Evolutionary conservation across 2,797 vertebrate species (phyloP).

Genomic region (Poecilia picta): DNA sequence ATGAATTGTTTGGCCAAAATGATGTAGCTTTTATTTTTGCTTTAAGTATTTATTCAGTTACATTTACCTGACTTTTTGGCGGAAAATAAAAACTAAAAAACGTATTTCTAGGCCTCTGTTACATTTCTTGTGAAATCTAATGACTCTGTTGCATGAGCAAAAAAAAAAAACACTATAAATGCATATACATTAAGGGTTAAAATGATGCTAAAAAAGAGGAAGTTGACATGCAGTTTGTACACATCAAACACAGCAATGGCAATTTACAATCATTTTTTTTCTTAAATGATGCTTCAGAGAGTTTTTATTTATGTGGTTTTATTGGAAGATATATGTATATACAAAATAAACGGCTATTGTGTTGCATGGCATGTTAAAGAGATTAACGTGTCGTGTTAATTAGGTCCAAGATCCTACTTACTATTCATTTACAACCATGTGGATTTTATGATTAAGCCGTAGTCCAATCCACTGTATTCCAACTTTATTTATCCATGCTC

Average conservation of each 20-base stretch:
- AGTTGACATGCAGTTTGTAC: background rate
- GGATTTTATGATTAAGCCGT: slow-evolving; percentile 33
- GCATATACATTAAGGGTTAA: background rate
- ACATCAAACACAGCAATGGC: background rate
- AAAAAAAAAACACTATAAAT: background rate
- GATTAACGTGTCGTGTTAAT: slow-evolving; percentile 5
- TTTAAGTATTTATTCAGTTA: background rate
- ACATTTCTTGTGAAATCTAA: background rate
- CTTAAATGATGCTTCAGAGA: slow-evolving; percentile 21
- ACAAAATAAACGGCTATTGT: slow-evolving; percentile 55
- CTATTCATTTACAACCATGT: slow-evolving; percentile 11
- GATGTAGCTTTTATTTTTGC: background rate
- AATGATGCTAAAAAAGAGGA: background rate
- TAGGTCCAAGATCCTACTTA: slow-evolving; percentile 36
- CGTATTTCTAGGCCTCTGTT: background rate
- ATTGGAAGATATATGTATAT: slow-evolving; percentile 63
- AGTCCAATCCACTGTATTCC: slow-evolving; percentile 35
- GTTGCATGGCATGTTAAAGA: slow-evolving; percentile 25
- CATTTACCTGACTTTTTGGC: background rate
- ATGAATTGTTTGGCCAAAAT: background rate
- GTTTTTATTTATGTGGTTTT: slow-evolving; percentile 36
- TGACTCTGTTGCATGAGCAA: background rate
- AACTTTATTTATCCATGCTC: slow-evolving; percentile 59
- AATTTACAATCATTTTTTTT: background rate
- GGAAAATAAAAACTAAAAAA: background rate